Evolutionary conservation across 2,888 invertebrate genomes (phyloP), one percentile per base, ranked within the genome.

Genomic region (Rhimphoctona megacephalus): DNA sequence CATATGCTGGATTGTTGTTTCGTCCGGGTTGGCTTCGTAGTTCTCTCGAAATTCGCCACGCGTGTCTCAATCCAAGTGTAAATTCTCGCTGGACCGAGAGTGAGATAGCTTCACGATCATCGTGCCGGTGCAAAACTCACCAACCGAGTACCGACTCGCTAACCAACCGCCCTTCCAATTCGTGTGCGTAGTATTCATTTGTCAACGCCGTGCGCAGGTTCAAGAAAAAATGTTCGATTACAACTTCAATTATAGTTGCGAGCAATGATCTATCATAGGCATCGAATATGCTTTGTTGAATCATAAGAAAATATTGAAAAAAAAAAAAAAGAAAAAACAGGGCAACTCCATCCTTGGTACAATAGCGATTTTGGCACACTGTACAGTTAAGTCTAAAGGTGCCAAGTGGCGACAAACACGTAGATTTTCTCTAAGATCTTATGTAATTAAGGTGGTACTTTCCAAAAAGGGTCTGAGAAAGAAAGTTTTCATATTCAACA

Each of bases 351-450:
- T 14, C 5, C 11, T 43, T 4, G 8, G 39, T 25, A 43, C 22
- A 25, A 25, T 14, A 2, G 8, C 9, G 1, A 39, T 70, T 49
- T 72, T 36, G 14, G 43, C 54, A 36, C 30, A 8, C 5, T 66
- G 17, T 25, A 54, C 80, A 46, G 33, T 33, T 36, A 61, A n/a
- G 19, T 69, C 39, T 25, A 25, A 22, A 30, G 30, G 30, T 73
- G 66, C 64, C 73, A 30, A 52, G 8, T 4, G 36, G 33, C n/a
- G 7, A 69, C 52, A 57, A 69, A 4, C 49, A 46, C 52, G 61
- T 49, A 36, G 67, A 81, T 67, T 86, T 86, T 82, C 86, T 69
- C 85, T 77, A 81, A 86, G 86, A 86, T 85, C 80, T 83, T 77
- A 85, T 81, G 83, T 80, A 88, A 85, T 84, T 81, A n/a, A n/a